Evolutionary conservation across 2,888 invertebrate species (phyloP).

Genomic region (Hecatera dysodea): DNA sequence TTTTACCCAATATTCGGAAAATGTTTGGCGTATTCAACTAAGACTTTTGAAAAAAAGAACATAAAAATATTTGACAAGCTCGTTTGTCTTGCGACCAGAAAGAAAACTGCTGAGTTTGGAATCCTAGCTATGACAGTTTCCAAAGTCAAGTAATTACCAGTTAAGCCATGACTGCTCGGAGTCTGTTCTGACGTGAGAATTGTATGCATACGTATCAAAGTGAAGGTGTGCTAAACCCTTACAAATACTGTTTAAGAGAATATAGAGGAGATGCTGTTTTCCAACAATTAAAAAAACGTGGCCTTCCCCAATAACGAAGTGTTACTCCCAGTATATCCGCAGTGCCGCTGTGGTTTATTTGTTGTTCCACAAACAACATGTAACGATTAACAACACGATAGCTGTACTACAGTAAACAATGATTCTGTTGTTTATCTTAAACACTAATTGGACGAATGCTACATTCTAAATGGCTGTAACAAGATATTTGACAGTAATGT

Average conservation of each 20-base stretch:
- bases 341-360: conserved; percentile 16
- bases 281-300: neutral
- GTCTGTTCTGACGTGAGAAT: too few relatives aligned
- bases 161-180: neutral
- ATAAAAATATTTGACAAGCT: too few relatives aligned
- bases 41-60: too few relatives aligned
- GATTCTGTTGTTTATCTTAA: conserved; percentile 29
- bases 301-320: conserved; percentile 8
- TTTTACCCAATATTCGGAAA: neutral
- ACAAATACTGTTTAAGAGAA: neutral
- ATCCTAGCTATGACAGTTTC: neutral
- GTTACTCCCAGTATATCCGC: conserved; percentile 2
- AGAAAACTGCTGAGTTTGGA: neutral
- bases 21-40: too few relatives aligned
- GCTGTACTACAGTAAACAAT: conserved; percentile 34
- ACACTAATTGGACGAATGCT: conserved; percentile 30
- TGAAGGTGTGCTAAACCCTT: neutral
- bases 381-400: conserved; percentile 43
- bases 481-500: neutral
- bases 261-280: neutral
- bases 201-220: too few relatives aligned
- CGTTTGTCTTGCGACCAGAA: too few relatives aligned
- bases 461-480: conserved; percentile 1
- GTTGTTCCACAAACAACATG: conserved; percentile 41
- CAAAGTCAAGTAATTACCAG: too few relatives aligned